These are phyloP conservation scores for Thymelicus lineola DNA, from an alignment of 2,888 invertebrate species.

Conservation along the genomic window DNA sequence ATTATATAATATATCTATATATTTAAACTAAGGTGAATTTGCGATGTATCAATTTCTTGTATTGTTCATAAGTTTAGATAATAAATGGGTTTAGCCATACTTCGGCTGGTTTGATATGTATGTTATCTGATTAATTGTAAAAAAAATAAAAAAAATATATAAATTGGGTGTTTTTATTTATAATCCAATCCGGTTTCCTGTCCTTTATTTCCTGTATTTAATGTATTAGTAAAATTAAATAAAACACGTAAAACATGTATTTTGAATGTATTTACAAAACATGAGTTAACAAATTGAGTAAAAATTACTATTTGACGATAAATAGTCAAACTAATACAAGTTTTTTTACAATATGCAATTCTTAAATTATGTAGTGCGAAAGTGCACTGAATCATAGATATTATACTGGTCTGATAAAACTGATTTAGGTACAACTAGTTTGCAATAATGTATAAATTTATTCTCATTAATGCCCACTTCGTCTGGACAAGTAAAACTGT, in stretches of 20 bases:
- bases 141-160: constrained; percentile 78
- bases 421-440: no score
- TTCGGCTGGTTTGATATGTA: constrained; percentile 86
- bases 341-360: not conserved
- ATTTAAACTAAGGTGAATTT: constrained; percentile 83
- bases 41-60: constrained; percentile 85
- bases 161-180: constrained; percentile 72
- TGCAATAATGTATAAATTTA: no score
- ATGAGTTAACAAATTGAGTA: constrained; percentile 22
- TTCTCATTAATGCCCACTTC: no score
- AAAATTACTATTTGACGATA: constrained; percentile 25
- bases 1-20: constrained; percentile 81
- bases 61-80: constrained; percentile 85
- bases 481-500: no score
- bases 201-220: not conserved
- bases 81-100: constrained; percentile 85
- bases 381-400: not conserved
- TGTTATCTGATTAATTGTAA: constrained; percentile 85
- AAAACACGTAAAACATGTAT: constrained; percentile 7
- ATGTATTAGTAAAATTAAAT: not conserved
- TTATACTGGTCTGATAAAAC: no score
- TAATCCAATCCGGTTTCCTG: constrained; percentile 41
- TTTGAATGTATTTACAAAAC: constrained; percentile 29
- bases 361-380: not conserved
- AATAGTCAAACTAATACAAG: not conserved